Evolutionary conservation across 2,797 vertebrate genomes (phyloP), one percentile per base, ranked within the genome.

Genomic region (Brachyalestes nurse): DNA sequence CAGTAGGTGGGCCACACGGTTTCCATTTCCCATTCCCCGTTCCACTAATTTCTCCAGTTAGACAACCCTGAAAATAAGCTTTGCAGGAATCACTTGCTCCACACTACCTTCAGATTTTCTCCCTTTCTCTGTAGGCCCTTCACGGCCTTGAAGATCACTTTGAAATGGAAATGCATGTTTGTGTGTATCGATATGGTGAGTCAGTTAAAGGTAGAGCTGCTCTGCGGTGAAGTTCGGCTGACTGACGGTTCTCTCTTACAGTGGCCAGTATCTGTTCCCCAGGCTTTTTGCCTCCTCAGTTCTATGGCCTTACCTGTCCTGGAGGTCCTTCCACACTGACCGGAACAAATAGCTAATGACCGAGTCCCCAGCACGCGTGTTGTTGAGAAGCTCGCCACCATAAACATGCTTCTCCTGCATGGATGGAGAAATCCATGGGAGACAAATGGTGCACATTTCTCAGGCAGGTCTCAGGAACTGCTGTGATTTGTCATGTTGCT

Each of bases 151-250:
- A 82, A 84, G 74, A 87, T 88, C 76, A 80, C 84, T 88, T 88
- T 90, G 87, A 92, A 90, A 91, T 90, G 42, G 65, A 67, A 67
- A 87, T 83, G 84, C 16, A 2, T 88, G 89, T 90, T 85, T 84
- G 84, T 87, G 88, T 92, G 89, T 89, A 90, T 92, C 4, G 28
- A 38, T 34, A 38, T 62, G 25, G 60, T 62, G 25, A 38, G 34
- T 64, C 28, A 38, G 89, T 90, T 84, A 87, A 88, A 78, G 88
- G 83, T 19, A 86, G 83, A 89, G 92, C 89, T 5, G 60, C 25
- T 34, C 79, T 88, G 51, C 77, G 80, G 77, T 82, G 72, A 81
- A 83, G 64, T 19, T n/a, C 28, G 16, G 21, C 25, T 55, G 62
- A n/a, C 65, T 47, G 23, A 17, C 21, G 19, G 42, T 34, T 23